phyloP scores from a whole-genome alignment of 2,797 vertebrate genomes.

The Pristis pectinata region DNA sequence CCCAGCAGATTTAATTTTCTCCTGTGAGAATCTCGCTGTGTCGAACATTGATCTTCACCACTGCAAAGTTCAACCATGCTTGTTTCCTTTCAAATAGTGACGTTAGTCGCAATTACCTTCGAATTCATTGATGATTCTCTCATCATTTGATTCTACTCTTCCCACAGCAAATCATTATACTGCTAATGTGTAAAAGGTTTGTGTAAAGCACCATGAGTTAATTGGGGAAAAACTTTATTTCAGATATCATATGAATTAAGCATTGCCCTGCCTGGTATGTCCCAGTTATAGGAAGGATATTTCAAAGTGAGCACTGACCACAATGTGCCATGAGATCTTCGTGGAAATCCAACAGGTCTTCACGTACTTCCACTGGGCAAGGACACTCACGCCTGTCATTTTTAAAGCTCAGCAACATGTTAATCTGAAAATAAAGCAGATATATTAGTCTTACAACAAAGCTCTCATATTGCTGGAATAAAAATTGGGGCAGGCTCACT shows the following conservation, averaged over 20 bases:
- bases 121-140: background rate
- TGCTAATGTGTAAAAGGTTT: background rate
- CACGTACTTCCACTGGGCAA: conserved; percentile 79
- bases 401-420: conserved; percentile 92
- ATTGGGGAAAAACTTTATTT: background rate
- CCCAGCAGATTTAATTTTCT: background rate
- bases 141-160: background rate
- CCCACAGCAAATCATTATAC: background rate
- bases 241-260: background rate
- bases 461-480: too few relatives aligned
- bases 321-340: conserved; percentile 92
- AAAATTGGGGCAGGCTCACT: background rate
- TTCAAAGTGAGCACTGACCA: conserved; percentile 55
- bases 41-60: background rate
- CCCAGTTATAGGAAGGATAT: background rate
- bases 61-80: background rate
- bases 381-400: conserved; percentile 88
- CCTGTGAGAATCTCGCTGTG: background rate
- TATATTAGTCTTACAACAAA: conserved; percentile 34
- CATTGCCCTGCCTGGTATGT: background rate
- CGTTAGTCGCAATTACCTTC: background rate
- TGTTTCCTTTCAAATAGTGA: background rate
- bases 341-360: conserved; percentile 85
- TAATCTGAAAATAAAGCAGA: conserved; percentile 66
- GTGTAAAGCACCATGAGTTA: background rate